Evolutionary conservation across 2,113 vertebrate genomes (phyloP), one percentile per base, ranked within the genome.

Genomic region (Poeciliopsis turrubarensis): DNA sequence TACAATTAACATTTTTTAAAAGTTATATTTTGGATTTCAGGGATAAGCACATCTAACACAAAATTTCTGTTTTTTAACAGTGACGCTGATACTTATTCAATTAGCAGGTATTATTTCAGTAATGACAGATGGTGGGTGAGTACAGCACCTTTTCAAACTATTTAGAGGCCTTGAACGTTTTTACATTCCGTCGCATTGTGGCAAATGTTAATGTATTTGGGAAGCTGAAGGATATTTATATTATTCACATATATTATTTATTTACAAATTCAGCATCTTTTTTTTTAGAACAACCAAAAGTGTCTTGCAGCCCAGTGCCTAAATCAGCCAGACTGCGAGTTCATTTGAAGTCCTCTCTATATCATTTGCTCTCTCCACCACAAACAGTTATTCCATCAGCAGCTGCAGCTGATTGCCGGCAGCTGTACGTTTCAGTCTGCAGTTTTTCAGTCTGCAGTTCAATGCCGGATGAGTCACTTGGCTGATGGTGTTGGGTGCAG

Each of bases 391-490:
- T 75, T 69, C 60, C 57, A 63, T 47, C 51, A 71, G 34, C 34
- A 37, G 34, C 34, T 60, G 77, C 79, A 81, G 77, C 72, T 79
- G 76, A 72, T 73, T 19, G 75, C 84, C 73, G 57, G 77, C 76
- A 85, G 84, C 84, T 75, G 66, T 83, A 70, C 64, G 68, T 62
- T 77, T 78, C 79, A 79, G 73, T 37, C 34, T 37, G 77, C 73
- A 27, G 73, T 72, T 82, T 80, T 61, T 62, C 78, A 81, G 75
- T 73, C 78, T 83, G 77, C 65, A 69, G 70, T 71, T 70, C 78
- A 63, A 63, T 77, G 61, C 75, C 61, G 51, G 65, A 78, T 86
- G 75, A 89, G 81, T 90, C 81, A 91, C 72, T 51, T 60, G 68
- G 62, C 72, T 75, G 74, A 62, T 78, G 73, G 73, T 41, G 29